Base-by-base conservation (phyloP, 1,140 invertebrate species). In the Drosophila murphyi region DNA sequence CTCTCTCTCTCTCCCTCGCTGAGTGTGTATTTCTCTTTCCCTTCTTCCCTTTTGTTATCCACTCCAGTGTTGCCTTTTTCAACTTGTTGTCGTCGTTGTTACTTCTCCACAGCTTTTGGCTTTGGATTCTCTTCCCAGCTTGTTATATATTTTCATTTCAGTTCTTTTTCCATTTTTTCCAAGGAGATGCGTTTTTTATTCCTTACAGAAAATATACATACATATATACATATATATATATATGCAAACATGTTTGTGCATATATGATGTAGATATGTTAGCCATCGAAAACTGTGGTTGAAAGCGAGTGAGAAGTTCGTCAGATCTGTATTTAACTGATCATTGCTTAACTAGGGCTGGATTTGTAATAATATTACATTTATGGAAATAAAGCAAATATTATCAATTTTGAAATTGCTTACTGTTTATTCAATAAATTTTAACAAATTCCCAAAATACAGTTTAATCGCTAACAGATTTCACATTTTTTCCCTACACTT, bases 11-110 rank as follows among this genome's bases (percentile, higher is more conserved):
- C 51, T 29, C 34, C 12, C 52, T 34, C 37, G 6, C 39, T 32
- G 35, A 60, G 28, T 63, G 7, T 52, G 8, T 35, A 8, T 35
- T 28, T 57, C 60, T 35, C 45, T 59, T 60, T 37, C 35, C 60
- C 52, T 41, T 10, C 54, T 48, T 50, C n/a, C 34, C 64, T 50
- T 70, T 70, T 70, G 65, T 70, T 57, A 43, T 65, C 72, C 72
- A 74, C 65, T 74, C 72, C 57, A 74, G 32, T 74, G 59, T 72
- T 75, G 64, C 72, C 71, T 75, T 76, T 69, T 68, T 56, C 41
- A 43, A 68, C 71, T 74, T 73, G 50, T 48, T 72, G 34, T 51
- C 59, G 35, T 48, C 51, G 32, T 48, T 48, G 34, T 29, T 51
- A 28, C 35, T 41, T 45, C 62, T 52, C 31, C 43, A 37, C 45